Evolutionary conservation across 2,113 vertebrate species (phyloP).

Genomic region (Gnathonemus longibarbis): DNA sequence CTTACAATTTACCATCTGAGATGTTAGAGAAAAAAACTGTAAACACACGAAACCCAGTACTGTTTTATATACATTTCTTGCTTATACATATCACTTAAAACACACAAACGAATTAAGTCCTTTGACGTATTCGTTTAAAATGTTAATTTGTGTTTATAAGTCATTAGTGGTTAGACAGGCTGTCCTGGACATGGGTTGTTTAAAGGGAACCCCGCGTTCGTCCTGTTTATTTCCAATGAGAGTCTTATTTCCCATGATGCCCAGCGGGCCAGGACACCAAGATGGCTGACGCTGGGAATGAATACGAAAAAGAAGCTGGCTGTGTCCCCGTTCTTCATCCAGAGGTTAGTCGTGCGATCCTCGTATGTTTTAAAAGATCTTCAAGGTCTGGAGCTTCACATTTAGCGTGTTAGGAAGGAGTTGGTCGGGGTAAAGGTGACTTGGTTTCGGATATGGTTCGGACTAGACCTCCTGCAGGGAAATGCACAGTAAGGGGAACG

Average conservation of each 20-base stretch:
- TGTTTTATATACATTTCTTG: background rate
- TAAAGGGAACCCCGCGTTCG: background rate
- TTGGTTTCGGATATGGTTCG: background rate
- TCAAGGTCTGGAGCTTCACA: constrained; percentile 26
- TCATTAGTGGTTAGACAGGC: no score
- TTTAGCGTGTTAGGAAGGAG: background rate
- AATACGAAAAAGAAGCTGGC: constrained; percentile 86
- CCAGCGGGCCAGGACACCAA: constrained; percentile 74
- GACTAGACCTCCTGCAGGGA: background rate
- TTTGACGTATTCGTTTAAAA: background rate
- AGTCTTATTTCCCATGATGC: constrained; percentile 74
- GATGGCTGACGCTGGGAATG: constrained; percentile 92
- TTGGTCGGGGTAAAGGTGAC: background rate
- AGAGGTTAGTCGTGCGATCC: constrained; percentile 63
- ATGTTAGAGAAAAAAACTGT: background rate
- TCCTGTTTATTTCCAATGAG: constrained; percentile 12
- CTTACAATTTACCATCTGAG: background rate
- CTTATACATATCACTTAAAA: background rate
- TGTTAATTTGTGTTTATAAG: background rate
- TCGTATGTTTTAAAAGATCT: background rate
- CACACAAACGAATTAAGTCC: background rate
- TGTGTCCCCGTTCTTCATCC: constrained; percentile 91
- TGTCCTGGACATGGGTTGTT: background rate
- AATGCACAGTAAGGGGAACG: constrained; percentile 5
- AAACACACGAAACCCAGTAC: background rate